These are phyloP conservation scores for Sphenodon punctatus DNA, from an alignment of 2,797 vertebrate genomes.

Conservation along the genomic window DNA sequence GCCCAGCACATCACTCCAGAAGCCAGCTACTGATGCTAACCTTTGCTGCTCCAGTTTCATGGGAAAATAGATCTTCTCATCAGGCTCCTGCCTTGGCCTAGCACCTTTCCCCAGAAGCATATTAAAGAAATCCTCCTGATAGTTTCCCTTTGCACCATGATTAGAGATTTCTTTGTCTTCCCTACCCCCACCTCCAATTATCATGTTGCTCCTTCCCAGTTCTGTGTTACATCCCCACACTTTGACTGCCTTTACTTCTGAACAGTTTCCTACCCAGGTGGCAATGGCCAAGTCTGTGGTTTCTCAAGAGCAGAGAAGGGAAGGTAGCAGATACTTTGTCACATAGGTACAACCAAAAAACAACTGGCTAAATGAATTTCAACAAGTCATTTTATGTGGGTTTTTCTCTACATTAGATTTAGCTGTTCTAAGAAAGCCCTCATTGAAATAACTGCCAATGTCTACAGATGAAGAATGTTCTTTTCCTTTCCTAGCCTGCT, in stretches of 20 bases:
- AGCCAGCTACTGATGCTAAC: neutral
- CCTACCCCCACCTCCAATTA: neutral
- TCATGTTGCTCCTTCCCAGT: neutral
- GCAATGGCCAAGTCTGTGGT: neutral
- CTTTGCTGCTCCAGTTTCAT: neutral
- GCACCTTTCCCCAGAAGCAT: neutral
- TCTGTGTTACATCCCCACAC: neutral
- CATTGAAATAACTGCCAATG: neutral
- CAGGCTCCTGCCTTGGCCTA: neutral
- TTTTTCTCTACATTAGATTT: neutral
- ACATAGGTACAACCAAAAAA: neutral
- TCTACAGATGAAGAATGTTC: neutral
- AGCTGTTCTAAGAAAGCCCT: neutral
- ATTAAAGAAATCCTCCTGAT: neutral
- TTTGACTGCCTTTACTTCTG: neutral
- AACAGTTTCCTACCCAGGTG: neutral
- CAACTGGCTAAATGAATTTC: neutral
- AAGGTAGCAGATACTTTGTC: neutral
- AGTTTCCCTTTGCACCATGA: neutral
- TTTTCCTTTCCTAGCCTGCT: neutral
- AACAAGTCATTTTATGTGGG: neutral
- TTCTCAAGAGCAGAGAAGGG: neutral
- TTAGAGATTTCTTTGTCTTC: neutral
- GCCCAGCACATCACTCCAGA: no score
- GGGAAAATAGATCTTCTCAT: neutral